Evolutionary conservation across 2,888 invertebrate species (phyloP).

Genomic region (Eurytoma adleriae): DNA sequence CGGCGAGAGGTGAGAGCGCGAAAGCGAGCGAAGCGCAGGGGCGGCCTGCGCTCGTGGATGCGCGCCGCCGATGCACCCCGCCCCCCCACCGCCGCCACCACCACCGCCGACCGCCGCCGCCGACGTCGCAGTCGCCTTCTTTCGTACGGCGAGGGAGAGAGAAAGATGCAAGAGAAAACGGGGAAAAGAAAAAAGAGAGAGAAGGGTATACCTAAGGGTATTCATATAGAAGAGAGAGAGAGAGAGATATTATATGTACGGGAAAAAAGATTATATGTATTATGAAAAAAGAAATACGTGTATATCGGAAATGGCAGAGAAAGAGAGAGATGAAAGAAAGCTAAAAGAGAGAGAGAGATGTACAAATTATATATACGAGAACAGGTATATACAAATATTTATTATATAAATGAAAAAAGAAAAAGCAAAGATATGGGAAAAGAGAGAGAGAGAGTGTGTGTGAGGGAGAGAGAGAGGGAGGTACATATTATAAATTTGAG

Average conservation of each 20-base stretch:
- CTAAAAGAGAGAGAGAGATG: no score
- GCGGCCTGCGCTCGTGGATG: constrained; percentile 60
- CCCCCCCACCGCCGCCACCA: not conserved
- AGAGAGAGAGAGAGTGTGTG: no score
- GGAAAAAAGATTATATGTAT: no score
- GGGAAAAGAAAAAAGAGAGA: not conserved
- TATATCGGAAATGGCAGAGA: not conserved
- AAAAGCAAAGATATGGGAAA: no score
- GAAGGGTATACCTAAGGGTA: not conserved
- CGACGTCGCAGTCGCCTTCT: not conserved
- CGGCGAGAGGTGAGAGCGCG: not conserved
- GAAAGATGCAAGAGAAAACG: not conserved
- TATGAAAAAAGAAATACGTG: no score
- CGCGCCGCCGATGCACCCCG: constrained; percentile 54
- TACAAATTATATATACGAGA: no score
- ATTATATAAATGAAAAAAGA: no score
- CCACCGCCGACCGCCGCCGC: not conserved
- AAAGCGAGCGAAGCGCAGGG: constrained; percentile 7
- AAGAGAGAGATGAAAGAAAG: not conserved
- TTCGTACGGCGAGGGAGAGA: not conserved
- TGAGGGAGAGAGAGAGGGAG: no score
- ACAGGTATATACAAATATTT: no score
- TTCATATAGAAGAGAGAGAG: not conserved
- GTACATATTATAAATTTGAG: no score
- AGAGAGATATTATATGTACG: not conserved